A percentile compares a stretch with the other conserved stretches of the same genome.
Conservation (phyloP, 1,140 invertebrate species). For the Drosophila busckii region DNA sequence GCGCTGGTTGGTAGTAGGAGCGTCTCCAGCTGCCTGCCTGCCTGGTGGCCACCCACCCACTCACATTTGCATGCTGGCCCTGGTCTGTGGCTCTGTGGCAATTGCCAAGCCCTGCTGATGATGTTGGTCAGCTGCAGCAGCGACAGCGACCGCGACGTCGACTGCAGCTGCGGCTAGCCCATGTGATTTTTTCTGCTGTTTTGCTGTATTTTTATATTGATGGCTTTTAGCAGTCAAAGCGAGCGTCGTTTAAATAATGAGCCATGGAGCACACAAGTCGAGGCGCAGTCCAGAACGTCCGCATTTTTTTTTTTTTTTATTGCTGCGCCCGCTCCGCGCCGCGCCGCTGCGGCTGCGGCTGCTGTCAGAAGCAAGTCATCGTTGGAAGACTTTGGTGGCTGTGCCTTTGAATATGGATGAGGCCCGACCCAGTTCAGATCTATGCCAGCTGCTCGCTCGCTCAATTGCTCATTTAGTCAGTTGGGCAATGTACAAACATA, state of each 20-base stretch:
- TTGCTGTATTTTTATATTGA: conserved; percentile 48
- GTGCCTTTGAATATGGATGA: conserved; percentile 8
- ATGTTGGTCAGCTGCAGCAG: conserved; percentile 60
- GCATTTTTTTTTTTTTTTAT: no score
- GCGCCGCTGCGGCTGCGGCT: conserved; percentile 33
- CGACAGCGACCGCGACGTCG: no score
- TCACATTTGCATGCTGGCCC: conserved; percentile 71
- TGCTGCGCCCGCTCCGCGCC: conserved; percentile 1
- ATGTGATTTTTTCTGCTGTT: conserved; percentile 3
- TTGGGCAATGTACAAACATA: conserved; percentile 54
- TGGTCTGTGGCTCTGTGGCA: no score
- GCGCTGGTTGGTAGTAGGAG: conserved; percentile 11
- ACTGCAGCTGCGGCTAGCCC: conserved; percentile 48
- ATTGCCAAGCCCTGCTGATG: conserved; percentile 57
- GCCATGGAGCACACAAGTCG: conserved; percentile 41
- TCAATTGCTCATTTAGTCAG: neutral
- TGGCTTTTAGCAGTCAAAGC: conserved; percentile 70
- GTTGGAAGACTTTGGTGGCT: no score
- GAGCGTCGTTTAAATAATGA: conserved; percentile 76
- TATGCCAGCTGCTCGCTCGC: conserved; percentile 42
- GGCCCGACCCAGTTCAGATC: conserved; percentile 33
- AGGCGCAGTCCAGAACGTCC: conserved; percentile 4
- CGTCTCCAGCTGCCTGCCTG: no score
- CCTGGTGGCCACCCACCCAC: conserved; percentile 59
- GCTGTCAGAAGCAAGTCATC: conserved; percentile 68